Conservation (phyloP, 2,797 vertebrate genomes). For the Acanthis flammea region DNA sequence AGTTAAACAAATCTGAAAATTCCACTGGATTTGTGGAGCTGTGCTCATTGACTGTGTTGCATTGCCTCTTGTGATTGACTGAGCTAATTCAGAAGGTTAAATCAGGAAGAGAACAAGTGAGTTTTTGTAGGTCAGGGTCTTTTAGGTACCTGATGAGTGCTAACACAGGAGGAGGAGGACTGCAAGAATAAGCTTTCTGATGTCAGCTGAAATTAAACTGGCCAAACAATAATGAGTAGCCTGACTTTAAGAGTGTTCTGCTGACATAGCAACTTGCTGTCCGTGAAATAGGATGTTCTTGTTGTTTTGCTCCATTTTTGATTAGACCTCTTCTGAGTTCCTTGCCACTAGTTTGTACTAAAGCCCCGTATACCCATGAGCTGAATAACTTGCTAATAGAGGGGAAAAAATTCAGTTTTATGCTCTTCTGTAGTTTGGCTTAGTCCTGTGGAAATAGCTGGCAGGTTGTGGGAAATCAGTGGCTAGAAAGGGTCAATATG, state of each 20-base stretch:
- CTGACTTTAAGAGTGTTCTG: neutral
- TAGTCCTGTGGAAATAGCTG: neutral
- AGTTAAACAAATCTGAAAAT: neutral
- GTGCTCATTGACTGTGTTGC: neutral
- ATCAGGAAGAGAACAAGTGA: neutral
- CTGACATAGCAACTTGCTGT: neutral
- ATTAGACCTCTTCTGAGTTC: neutral
- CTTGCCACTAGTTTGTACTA: neutral
- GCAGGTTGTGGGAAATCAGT: neutral
- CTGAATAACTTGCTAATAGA: neutral
- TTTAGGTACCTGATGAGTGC: neutral
- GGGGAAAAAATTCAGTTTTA: fast-evolving
- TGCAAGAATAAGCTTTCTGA: neutral
- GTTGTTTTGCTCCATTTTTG: neutral
- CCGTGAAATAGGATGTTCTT: neutral
- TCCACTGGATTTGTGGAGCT: neutral
- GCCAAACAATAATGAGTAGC: neutral
- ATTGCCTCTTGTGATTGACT: neutral
- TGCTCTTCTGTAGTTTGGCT: neutral
- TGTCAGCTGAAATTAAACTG: neutral
- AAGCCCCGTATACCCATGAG: neutral
- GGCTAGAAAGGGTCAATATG: neutral
- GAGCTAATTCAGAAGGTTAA: neutral
- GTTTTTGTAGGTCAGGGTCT: neutral
- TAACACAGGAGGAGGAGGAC: neutral